These are phyloP conservation scores for Amblyopsis rosae DNA, from an alignment of 2,113 vertebrate genomes.

Conservation along the genomic window DNA sequence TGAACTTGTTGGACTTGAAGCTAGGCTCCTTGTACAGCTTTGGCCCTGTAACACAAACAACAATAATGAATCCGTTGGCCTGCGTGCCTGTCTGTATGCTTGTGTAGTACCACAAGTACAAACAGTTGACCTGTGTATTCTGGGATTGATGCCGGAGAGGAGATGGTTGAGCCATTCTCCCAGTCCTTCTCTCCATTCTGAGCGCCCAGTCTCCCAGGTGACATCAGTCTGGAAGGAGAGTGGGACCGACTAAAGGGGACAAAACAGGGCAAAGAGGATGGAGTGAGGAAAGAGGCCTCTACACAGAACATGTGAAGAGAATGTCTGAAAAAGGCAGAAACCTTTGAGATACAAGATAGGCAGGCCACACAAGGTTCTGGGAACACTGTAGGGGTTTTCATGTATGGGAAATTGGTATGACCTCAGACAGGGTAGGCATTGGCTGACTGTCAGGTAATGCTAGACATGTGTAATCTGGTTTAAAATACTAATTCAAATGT, in stretches of 20 bases:
- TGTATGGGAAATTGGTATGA: no score
- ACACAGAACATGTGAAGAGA: not conserved
- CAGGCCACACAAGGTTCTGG: no score
- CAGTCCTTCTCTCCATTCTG: slow-evolving; percentile 87
- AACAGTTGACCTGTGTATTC: slow-evolving; percentile 85
- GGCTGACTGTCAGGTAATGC: no score
- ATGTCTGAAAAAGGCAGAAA: no score
- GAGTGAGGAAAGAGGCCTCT: not conserved
- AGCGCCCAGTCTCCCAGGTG: slow-evolving; percentile 77
- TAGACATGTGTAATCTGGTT: no score
- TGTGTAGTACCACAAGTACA: not conserved
- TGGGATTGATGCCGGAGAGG: slow-evolving; percentile 87
- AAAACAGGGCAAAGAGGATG: not conserved
- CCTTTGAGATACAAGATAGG: no score
- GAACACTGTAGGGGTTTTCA: no score
- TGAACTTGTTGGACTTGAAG: slow-evolving; percentile 94
- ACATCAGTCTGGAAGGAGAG: slow-evolving; percentile 85
- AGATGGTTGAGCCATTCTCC: slow-evolving; percentile 87
- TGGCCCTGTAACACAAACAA: slow-evolving; percentile 75
- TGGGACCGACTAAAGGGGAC: slow-evolving; percentile 73
- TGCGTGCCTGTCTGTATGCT: not conserved
- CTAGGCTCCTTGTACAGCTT: slow-evolving; percentile 94
- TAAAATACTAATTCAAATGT: no score
- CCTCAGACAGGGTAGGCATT: no score
- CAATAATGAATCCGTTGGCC: not conserved